A percentile compares a stretch with the other conserved stretches of the same genome.
Evolutionary conservation across 2,888 invertebrate species (phyloP).

Genomic region (Andrena hattorfiana): DNA sequence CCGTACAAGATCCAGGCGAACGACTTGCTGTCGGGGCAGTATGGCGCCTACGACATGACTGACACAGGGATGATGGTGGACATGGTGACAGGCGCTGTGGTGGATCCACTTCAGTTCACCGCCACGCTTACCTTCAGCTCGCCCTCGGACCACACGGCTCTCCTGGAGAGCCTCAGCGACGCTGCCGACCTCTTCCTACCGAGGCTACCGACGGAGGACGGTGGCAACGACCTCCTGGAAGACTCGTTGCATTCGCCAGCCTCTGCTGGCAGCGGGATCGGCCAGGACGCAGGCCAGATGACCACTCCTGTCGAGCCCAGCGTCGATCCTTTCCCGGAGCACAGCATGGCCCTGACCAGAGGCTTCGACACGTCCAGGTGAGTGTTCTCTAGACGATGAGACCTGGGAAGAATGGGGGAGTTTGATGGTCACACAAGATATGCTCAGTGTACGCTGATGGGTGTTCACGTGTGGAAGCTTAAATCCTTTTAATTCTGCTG

Average conservation of each 20-base stretch:
- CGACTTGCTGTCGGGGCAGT: conserved; percentile 87
- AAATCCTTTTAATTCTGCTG: too few species aligned
- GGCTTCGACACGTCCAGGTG: conserved; percentile 79
- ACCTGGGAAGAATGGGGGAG: background rate
- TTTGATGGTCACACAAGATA: conserved; percentile 16
- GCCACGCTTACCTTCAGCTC: conserved; percentile 93
- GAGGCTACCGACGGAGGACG: conserved; percentile 88
- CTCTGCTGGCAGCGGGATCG: conserved; percentile 79
- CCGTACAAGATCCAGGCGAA: conserved; percentile 90
- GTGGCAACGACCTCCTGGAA: conserved; percentile 88
- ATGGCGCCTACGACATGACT: conserved; percentile 88
- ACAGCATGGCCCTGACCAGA: conserved; percentile 86
- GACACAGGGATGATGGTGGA: conserved; percentile 93
- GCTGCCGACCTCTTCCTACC: conserved; percentile 93
- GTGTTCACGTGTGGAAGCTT: too few species aligned
- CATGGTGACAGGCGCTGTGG: conserved; percentile 90
- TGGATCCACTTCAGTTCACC: conserved; percentile 93
- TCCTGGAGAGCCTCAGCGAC: conserved; percentile 92
- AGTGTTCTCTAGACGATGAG: conserved; percentile 1
- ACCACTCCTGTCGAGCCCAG: conserved; percentile 89
- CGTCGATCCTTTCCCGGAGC: conserved; percentile 92
- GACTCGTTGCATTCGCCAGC: conserved; percentile 91
- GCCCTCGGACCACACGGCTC: conserved; percentile 90
- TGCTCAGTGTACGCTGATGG: background rate
- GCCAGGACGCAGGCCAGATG: conserved; percentile 85